Conservation (phyloP, 2,888 invertebrate species). For the Eristalinus aeneus region DNA sequence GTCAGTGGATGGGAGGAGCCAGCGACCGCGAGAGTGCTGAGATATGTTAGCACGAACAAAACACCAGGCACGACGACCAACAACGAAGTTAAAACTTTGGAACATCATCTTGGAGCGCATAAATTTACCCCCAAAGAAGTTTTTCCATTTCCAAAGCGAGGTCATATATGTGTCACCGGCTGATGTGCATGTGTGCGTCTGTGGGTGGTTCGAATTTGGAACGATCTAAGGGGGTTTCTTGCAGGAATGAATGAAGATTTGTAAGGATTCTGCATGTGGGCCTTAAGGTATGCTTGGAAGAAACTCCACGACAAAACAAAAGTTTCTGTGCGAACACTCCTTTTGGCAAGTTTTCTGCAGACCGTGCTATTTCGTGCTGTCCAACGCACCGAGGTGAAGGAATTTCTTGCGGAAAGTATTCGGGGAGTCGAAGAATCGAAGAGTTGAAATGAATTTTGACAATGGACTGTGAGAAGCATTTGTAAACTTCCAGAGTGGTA, state of each 20-base stretch:
- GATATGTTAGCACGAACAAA: slow-evolving; percentile 37
- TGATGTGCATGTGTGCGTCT: background rate
- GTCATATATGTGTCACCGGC: background rate
- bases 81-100: slow-evolving; percentile 41
- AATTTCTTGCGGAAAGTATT: no score
- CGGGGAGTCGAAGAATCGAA: no score
- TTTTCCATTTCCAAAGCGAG: slow-evolving; percentile 19
- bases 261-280: background rate
- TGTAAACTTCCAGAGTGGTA: background rate
- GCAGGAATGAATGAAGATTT: background rate
- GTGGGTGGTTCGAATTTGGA: slow-evolving; percentile 13
- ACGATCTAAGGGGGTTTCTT: background rate
- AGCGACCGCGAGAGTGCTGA: slow-evolving; percentile 17
- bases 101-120: slow-evolving; percentile 44
- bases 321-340: background rate
- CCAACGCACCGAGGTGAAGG: background rate
- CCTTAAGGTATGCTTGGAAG: background rate
- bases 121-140: slow-evolving; percentile 34
- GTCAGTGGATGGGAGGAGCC: slow-evolving; percentile 1
- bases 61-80: slow-evolving; percentile 25
- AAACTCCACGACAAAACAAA: background rate
- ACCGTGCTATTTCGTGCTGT: background rate
- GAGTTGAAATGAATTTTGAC: background rate
- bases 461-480: background rate
- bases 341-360: background rate